phyloP scores from a whole-genome alignment of 2,797 vertebrate species.

The Hemitrygon akajei region DNA sequence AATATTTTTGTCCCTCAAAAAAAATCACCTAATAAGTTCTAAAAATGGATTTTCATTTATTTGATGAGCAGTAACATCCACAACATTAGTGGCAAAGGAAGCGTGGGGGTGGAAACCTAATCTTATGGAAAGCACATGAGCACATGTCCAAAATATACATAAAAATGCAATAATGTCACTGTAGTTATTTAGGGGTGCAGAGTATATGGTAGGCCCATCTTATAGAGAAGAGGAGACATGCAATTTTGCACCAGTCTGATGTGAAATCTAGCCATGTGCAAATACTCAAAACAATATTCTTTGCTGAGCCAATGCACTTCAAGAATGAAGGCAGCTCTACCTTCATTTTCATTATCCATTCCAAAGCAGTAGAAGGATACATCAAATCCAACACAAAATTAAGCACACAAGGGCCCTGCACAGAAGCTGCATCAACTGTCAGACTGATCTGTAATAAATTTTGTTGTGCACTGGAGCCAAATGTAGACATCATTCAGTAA shows the following conservation, averaged over 20 bases:
- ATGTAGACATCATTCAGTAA: neutral
- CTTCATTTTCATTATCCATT: neutral
- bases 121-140: neutral
- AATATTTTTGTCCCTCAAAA: neutral
- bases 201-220: neutral
- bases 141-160: neutral
- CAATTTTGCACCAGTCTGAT: neutral
- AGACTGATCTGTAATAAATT: neutral
- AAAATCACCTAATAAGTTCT: neutral
- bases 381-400: neutral
- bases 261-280: neutral
- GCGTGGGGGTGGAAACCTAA: neutral
- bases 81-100: neutral
- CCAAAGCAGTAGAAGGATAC: neutral
- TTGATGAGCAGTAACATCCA: neutral
- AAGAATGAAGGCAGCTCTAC: neutral
- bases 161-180: neutral
- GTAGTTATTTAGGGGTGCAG: neutral
- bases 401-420: neutral
- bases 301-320: neutral
- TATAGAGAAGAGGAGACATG: neutral
- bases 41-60: neutral
- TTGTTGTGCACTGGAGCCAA: constrained; percentile 7
- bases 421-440: neutral
- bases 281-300: neutral